Evolutionary conservation across 2,797 vertebrate genomes (phyloP).

Genomic region (Chelon auratus): DNA sequence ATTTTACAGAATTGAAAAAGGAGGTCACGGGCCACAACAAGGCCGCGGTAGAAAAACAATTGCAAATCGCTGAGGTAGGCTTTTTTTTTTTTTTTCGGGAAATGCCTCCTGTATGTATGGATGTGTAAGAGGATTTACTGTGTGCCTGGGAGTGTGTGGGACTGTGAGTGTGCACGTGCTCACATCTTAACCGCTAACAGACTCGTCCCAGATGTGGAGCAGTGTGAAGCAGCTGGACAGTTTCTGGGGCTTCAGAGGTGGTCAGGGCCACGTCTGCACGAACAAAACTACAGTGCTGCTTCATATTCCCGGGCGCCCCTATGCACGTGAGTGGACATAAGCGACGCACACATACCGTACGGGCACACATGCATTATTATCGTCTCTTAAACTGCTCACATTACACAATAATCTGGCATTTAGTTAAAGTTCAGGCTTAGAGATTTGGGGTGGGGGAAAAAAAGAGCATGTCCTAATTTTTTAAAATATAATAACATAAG

Average conservation of each 20-base stretch:
- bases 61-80: conserved; percentile 67
- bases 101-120: conserved; percentile 70
- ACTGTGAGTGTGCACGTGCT: conserved; percentile 27
- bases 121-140: conserved; percentile 74
- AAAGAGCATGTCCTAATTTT: conserved; percentile 43
- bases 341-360: not conserved
- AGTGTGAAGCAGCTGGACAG: conserved; percentile 71
- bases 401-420: conserved; percentile 51
- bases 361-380: conserved; percentile 17
- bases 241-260: conserved; percentile 54
- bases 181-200: conserved; percentile 63
- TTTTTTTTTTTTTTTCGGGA: conserved; percentile 41
- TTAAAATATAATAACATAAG: conserved; percentile 51
- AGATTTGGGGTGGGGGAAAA: conserved; percentile 20
- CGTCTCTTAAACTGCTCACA: conserved; percentile 43
- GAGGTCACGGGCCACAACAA: conserved; percentile 68
- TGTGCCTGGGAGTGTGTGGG: conserved; percentile 40
- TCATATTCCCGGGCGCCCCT: conserved; percentile 13
- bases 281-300: conserved; percentile 37
- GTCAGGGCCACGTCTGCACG: conserved; percentile 64
- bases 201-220: conserved; percentile 73
- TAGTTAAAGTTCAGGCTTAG: conserved; percentile 6
- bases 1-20: conserved; percentile 63
- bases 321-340: conserved; percentile 24
- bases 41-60: conserved; percentile 68